Conservation (phyloP, 1,140 invertebrate species). For the Holotrichia oblita region DNA sequence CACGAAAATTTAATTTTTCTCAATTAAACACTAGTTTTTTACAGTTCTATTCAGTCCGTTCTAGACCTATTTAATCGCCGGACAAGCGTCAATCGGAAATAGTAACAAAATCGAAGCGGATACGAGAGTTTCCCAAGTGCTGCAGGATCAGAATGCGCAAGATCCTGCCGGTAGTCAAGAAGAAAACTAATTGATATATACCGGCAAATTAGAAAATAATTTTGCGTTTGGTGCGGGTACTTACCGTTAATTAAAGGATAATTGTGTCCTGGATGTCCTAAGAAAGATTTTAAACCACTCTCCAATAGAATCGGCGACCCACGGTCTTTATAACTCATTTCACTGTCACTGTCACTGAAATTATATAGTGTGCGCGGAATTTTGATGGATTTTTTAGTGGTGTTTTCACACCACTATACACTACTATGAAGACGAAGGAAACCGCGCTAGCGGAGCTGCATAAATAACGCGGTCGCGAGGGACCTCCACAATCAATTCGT, state of each 20-base stretch:
- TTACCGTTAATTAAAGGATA: slow-evolving; percentile 61
- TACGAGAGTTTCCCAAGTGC: neutral
- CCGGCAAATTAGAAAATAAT: slow-evolving; percentile 30
- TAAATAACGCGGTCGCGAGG: slow-evolving; percentile 46
- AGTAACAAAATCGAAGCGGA: slow-evolving; percentile 19
- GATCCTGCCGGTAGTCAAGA: slow-evolving; percentile 24
- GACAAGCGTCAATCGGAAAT: slow-evolving; percentile 41
- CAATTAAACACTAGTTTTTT: slow-evolving; percentile 38
- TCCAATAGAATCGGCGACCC: slow-evolving; percentile 60
- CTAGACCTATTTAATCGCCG: slow-evolving; percentile 18
- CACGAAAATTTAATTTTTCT: slow-evolving; percentile 30
- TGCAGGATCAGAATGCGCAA: slow-evolving; percentile 39
- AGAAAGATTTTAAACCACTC: slow-evolving; percentile 61
- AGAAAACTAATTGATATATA: slow-evolving; percentile 14
- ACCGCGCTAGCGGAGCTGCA: slow-evolving; percentile 46
- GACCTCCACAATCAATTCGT: slow-evolving; percentile 56
- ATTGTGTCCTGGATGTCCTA: slow-evolving; percentile 60
- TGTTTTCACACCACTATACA: slow-evolving; percentile 52
- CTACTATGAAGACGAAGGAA: slow-evolving; percentile 47
- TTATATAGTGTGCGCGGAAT: slow-evolving; percentile 60
- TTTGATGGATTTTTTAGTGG: slow-evolving; percentile 58
- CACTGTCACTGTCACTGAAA: slow-evolving; percentile 62
- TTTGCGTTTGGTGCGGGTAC: slow-evolving; percentile 40
- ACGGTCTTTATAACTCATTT: slow-evolving; percentile 62
- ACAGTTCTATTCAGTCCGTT: slow-evolving; percentile 18